Conservation (phyloP, 2,888 invertebrate genomes). For the Campoletis raptor region DNA sequence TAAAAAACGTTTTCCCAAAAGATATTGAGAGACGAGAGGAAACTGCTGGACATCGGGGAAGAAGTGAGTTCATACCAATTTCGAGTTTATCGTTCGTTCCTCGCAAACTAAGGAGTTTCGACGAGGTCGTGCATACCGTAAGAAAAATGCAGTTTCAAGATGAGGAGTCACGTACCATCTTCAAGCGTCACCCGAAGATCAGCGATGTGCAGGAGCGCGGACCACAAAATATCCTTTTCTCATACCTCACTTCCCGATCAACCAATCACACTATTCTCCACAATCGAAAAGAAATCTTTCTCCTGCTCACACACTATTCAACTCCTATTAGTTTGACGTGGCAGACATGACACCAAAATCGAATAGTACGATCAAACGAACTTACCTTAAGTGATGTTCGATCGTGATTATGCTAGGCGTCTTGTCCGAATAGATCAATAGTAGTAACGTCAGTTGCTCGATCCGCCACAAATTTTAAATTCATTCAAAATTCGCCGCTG, state of each 20-base stretch:
- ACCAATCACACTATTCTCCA: conserved; percentile 47
- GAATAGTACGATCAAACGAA: too few species aligned
- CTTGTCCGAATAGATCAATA: too few species aligned
- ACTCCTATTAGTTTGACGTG: not conserved
- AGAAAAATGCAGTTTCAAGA: conserved; percentile 52
- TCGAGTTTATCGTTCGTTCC: conserved; percentile 46
- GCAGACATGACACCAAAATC: not conserved
- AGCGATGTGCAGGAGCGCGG: not conserved
- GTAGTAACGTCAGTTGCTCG: too few species aligned
- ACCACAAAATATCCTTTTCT: conserved; percentile 25
- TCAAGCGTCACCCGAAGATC: conserved; percentile 47
- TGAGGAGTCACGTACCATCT: conserved; percentile 46
- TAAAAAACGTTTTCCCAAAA: conserved; percentile 52
- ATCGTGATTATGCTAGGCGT: too few species aligned
- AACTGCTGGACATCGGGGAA: conserved; percentile 8
- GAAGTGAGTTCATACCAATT: conserved; percentile 11
- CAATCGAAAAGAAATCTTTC: not conserved
- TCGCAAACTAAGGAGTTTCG: conserved; percentile 18
- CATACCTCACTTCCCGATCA: conserved; percentile 44
- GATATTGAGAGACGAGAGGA: conserved; percentile 16
- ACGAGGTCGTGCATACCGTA: conserved; percentile 17
- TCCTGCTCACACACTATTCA: not conserved
- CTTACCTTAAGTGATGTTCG: too few species aligned
- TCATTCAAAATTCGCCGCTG: too few species aligned
- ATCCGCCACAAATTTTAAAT: too few species aligned